Percentiles rank a stretch among this genome's conserved stretches.
These are phyloP conservation scores for Artemia sinica DNA, from an alignment of 2,888 invertebrate genomes.

Conservation along the genomic window DNA sequence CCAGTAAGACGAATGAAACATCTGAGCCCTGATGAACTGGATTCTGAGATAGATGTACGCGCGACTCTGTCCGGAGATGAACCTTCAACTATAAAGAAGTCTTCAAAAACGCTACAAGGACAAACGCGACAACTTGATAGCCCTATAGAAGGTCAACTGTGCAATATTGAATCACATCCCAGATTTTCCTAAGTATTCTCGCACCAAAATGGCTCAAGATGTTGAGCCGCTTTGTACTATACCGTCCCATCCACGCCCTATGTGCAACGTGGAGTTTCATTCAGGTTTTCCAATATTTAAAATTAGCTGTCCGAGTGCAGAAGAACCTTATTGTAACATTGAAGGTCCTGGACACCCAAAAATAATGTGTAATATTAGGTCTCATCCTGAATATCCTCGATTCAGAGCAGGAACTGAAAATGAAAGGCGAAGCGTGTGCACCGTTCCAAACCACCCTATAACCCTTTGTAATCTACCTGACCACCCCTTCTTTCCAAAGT, in stretches of 20 bases:
- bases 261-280: constrained; percentile 19
- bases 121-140: background rate
- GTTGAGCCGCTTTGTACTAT: constrained; percentile 12
- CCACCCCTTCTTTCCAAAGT: constrained; percentile 20
- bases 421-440: constrained; percentile 17
- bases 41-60: background rate
- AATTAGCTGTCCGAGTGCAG: constrained; percentile 17
- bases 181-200: constrained; percentile 14
- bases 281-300: constrained; percentile 18
- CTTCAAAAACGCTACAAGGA: background rate
- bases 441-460: constrained; percentile 19
- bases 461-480: constrained; percentile 19
- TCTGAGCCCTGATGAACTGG: background rate
- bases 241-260: constrained; percentile 14
- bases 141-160: constrained; percentile 15
- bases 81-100: background rate
- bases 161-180: constrained; percentile 17
- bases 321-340: constrained; percentile 21
- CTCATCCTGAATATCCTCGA: constrained; percentile 19
- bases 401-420: constrained; percentile 20
- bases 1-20: background rate
- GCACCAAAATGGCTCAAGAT: constrained; percentile 8
- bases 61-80: constrained; percentile 1
- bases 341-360: constrained; percentile 18
- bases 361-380: constrained; percentile 17